These are phyloP conservation scores for Hemistola chrysoprasaria DNA, from an alignment of 2,888 invertebrate species.

Conservation along the genomic window DNA sequence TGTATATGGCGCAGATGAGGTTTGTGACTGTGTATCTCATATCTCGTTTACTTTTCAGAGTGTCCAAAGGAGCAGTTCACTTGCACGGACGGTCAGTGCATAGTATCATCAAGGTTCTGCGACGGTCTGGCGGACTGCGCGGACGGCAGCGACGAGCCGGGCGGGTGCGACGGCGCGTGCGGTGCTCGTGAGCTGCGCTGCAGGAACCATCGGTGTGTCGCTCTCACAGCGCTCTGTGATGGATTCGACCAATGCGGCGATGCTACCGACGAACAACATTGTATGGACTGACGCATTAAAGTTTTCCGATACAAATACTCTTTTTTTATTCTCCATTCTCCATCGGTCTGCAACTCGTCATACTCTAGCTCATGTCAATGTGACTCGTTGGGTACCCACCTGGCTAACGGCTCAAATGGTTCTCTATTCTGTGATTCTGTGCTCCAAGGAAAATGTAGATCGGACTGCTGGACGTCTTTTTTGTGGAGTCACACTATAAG, in stretches of 20 bases:
- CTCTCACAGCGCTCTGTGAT: conserved; percentile 83
- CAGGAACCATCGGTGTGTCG: conserved; percentile 83
- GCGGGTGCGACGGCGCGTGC: conserved; percentile 77
- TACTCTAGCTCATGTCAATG: too few relatives aligned
- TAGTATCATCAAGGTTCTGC: conserved; percentile 84
- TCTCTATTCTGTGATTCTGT: too few relatives aligned
- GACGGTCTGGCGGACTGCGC: conserved; percentile 86
- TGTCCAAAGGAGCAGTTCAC: conserved; percentile 74
- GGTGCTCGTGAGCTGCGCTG: conserved; percentile 73
- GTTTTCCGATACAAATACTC: conserved; percentile 11
- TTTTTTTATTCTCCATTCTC: conserved; percentile 1
- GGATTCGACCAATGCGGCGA: conserved; percentile 85
- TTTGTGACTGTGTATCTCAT: too few relatives aligned
- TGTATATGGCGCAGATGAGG: too few relatives aligned
- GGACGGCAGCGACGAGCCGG: conserved; percentile 87
- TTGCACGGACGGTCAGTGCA: conserved; percentile 86
- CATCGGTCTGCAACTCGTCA: too few relatives aligned
- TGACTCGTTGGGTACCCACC: too few relatives aligned
- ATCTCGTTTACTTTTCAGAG: conserved; percentile 53
- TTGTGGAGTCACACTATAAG: too few relatives aligned
- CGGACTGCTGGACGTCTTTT: too few relatives aligned
- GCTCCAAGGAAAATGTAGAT: too few relatives aligned
- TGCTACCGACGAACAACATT: conserved; percentile 84
- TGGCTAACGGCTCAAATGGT: too few relatives aligned
- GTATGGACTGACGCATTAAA: conserved; percentile 40